Conservation (phyloP, 2,113 vertebrate species). For the Paedocypris sp. region DNA sequence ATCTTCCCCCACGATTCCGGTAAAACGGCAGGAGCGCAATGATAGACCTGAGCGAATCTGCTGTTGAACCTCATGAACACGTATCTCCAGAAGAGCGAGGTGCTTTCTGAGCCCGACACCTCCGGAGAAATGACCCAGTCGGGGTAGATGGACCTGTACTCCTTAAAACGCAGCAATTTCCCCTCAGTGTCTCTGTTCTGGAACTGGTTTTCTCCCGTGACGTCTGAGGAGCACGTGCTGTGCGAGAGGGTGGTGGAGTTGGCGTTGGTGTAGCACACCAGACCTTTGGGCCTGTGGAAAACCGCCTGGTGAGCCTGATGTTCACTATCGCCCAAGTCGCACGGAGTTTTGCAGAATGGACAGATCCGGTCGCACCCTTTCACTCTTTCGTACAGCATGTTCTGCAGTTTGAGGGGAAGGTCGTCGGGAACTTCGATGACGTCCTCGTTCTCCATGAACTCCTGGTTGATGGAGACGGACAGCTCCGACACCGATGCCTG, state of each 20-base stretch:
- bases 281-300: constrained; percentile 50
- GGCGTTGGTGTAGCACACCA: constrained; percentile 28
- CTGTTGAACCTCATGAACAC: constrained; percentile 49
- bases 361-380: constrained; percentile 56
- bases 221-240: constrained; percentile 26
- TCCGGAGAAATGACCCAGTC: constrained; percentile 46
- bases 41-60: constrained; percentile 45
- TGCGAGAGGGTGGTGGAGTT: constrained; percentile 18
- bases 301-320: constrained; percentile 47
- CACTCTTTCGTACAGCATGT: constrained; percentile 42
- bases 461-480: constrained; percentile 35
- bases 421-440: constrained; percentile 29
- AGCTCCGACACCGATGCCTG: constrained; percentile 28
- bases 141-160: constrained; percentile 38
- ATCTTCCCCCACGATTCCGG: constrained; percentile 49
- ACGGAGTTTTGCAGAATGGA: constrained; percentile 57
- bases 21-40: constrained; percentile 32
- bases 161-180: constrained; percentile 14
- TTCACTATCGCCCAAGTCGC: constrained; percentile 40
- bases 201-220: constrained; percentile 4
- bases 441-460: constrained; percentile 41
- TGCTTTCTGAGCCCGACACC: constrained; percentile 22
- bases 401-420: constrained; percentile 43
- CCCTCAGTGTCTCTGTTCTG: constrained; percentile 18
- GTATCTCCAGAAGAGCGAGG: constrained; percentile 54